These are phyloP conservation scores for Sebastes trivittatus DNA, from an alignment of 2,797 vertebrate species.

Conservation along the genomic window DNA sequence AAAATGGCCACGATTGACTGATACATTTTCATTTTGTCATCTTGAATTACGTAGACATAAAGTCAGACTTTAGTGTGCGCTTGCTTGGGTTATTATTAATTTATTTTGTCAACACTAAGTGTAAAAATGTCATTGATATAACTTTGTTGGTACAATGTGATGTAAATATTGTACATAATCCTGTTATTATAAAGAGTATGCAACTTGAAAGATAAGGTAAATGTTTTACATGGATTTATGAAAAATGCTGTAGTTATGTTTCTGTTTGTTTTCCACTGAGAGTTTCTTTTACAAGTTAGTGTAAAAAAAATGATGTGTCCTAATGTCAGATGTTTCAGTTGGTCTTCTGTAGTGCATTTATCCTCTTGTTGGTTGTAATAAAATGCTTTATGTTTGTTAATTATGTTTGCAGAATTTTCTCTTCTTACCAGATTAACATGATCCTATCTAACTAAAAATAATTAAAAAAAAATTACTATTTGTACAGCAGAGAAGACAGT, in stretches of 20 bases:
- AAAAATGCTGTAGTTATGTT: conserved; percentile 1
- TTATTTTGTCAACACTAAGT: conserved; percentile 18
- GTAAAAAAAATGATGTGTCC: background rate
- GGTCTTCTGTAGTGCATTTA: conserved; percentile 31
- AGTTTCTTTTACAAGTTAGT: conserved; percentile 4
- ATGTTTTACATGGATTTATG: conserved; percentile 46
- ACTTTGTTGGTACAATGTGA: conserved; percentile 27
- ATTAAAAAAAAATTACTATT: background rate
- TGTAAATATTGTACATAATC: conserved; percentile 67
- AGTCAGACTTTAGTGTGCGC: background rate
- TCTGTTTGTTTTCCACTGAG: background rate
- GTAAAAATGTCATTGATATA: conserved; percentile 2
- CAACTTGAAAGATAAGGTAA: conserved; percentile 36
- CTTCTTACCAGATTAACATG: background rate
- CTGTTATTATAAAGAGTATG: conserved; percentile 42
- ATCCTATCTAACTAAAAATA: background rate
- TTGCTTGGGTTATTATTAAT: conserved; percentile 25
- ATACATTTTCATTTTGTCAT: background rate
- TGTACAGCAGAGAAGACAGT: background rate
- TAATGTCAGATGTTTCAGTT: conserved; percentile 30
- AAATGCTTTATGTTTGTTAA: conserved; percentile 60
- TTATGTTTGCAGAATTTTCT: background rate
- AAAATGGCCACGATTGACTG: background rate
- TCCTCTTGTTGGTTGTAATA: conserved; percentile 60
- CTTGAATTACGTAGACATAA: background rate